Base-by-base conservation (phyloP, 2,113 vertebrate species). In the Elaphurus davidianus region DNA sequence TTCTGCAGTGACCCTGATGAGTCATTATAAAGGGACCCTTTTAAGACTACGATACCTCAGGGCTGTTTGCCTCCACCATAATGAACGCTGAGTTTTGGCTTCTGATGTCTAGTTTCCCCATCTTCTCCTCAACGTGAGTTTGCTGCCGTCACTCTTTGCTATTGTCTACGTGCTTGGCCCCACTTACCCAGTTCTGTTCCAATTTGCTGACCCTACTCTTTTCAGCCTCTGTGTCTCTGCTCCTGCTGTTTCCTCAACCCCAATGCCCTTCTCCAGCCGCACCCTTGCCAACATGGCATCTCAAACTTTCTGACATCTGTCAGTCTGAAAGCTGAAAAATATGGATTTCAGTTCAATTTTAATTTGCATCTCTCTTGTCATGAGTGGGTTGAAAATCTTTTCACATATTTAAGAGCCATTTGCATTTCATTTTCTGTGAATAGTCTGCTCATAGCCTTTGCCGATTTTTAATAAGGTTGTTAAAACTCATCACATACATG, bases 371-470 rank as follows among this genome's bases (percentile, higher is more conserved):
- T 96, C 79, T 88, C 76, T 82, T 62, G 64, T 30, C 40, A 59
- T 87, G 43, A 91, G 84, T 87, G 76, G 52, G 57, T 16, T 92
- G 67, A 96, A 43, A 40, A 90, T 94, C 83, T 86, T 93, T 86
- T 60, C 88, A 45, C 23, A 92, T 85, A 36, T 85, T 91, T 91
- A 87, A 91, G 59, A 97, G 79, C 25, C 85, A 95, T 88, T 92
- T 97, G 88, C 40, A 88, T 87, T 96, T 90, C 91, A 79, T 94
- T 94, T 96, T 81, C 54, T 84, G 45, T 94, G 40, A 90, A 96
- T 47, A 95, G 40, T 90, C 91, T 96, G 74, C 79, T 64, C 36
- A 74, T 21, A 87, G 93, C 71, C 79, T 93, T 89, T 87, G 87
- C 87, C 52, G 62, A 52, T 90, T 79, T 94, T 97, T 96, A 94